Evolutionary conservation across 2,888 invertebrate genomes (phyloP).

Genomic region (Phortica okadai): DNA sequence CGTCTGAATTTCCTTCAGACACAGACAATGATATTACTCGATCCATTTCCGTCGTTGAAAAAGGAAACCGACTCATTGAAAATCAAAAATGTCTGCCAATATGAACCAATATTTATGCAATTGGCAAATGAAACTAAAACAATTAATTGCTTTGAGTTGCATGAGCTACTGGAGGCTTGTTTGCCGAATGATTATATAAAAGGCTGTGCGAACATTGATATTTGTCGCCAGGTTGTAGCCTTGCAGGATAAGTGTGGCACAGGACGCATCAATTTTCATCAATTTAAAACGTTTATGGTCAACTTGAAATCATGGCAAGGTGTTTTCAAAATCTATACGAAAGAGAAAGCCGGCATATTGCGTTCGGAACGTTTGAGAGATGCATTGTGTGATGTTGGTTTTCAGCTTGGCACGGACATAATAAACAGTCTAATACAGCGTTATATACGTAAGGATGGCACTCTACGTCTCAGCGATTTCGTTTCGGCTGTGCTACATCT

Average conservation of each 20-base stretch:
- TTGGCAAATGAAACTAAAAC: slow-evolving; percentile 92
- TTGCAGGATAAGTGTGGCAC: slow-evolving; percentile 89
- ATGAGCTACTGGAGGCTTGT: slow-evolving; percentile 92
- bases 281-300: slow-evolving; percentile 94
- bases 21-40: slow-evolving; percentile 75
- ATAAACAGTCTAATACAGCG: slow-evolving; percentile 88
- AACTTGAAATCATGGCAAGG: slow-evolving; percentile 94
- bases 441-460: slow-evolving; percentile 95
- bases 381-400: slow-evolving; percentile 91
- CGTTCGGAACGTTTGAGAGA: slow-evolving; percentile 90
- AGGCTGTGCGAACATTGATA: slow-evolving; percentile 94
- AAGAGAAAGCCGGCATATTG: slow-evolving; percentile 92
- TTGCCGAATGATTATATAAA: slow-evolving; percentile 96
- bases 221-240: slow-evolving; percentile 92
- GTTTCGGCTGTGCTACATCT: slow-evolving; percentile 92
- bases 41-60: slow-evolving; percentile 74
- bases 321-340: slow-evolving; percentile 91
- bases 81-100: slow-evolving; percentile 80
- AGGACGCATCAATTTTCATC: slow-evolving; percentile 88
- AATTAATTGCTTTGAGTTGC: slow-evolving; percentile 92
- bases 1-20: slow-evolving; percentile 86
- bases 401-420: slow-evolving; percentile 90
- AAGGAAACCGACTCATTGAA: slow-evolving; percentile 78
- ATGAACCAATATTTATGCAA: slow-evolving; percentile 92
- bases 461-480: slow-evolving; percentile 93